These are phyloP conservation scores for Ochotona princeps DNA, from an alignment of 2,113 vertebrate genomes.

Conservation along the genomic window DNA sequence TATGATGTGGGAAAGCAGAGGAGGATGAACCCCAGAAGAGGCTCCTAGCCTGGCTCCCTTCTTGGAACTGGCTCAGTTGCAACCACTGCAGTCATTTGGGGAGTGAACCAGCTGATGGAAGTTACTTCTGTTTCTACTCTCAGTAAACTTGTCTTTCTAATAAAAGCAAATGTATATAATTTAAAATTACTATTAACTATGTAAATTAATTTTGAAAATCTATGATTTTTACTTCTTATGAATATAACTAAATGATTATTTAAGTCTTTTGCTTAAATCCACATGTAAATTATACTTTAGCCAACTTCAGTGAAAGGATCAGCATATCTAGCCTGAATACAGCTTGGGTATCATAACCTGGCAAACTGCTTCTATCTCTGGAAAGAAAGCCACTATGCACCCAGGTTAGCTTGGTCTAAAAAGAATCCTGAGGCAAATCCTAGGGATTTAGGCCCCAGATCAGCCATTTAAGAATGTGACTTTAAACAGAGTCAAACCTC, in stretches of 20 bases:
- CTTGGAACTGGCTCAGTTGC: no score
- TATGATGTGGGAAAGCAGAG: no score
- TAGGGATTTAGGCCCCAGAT: neutral
- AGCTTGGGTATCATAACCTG: neutral
- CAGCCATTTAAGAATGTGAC: neutral
- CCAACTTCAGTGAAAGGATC: neutral
- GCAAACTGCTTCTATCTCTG: neutral
- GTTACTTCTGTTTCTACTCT: no score
- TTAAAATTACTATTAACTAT: neutral
- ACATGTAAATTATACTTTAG: conserved; percentile 13
- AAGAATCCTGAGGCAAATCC: neutral
- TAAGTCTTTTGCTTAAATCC: conserved; percentile 21
- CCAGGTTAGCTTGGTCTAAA: neutral
- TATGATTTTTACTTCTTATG: conserved; percentile 15
- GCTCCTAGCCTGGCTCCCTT: no score
- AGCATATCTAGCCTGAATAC: neutral
- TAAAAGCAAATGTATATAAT: no score
- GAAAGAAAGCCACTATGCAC: neutral
- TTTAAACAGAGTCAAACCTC: neutral
- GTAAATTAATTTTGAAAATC: conserved; percentile 34
- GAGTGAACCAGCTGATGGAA: no score
- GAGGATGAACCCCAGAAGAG: no score
- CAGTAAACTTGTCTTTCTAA: no score
- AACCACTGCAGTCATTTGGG: no score
- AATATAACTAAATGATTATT: neutral